phyloP scores from a whole-genome alignment of 2,113 vertebrate genomes.

The Phyllostomus discolor region DNA sequence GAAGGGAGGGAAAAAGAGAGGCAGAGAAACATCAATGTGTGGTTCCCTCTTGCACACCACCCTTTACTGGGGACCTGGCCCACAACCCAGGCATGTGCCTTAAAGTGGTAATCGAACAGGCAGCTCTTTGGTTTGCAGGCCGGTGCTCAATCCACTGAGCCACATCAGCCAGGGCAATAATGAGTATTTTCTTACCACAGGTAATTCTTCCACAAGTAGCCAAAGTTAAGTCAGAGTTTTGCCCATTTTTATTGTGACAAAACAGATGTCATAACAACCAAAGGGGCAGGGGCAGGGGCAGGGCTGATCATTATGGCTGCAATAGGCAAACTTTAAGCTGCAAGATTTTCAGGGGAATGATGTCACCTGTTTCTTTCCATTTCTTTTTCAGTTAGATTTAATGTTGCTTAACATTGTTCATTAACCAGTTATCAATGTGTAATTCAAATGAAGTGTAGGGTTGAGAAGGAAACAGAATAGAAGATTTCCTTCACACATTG shows the following conservation, averaged over 20 bases:
- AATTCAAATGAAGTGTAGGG: neutral
- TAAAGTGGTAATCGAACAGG: no score
- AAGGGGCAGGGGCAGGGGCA: neutral
- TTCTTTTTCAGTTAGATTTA: neutral
- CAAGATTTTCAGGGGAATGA: neutral
- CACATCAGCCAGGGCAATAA: neutral
- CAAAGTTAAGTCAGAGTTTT: neutral
- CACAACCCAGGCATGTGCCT: no score
- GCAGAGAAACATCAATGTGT: no score
- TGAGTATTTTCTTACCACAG: neutral
- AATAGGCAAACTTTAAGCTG: neutral
- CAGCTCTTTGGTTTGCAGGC: no score
- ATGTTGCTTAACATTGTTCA: neutral
- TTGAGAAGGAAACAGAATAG: neutral
- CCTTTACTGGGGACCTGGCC: no score
- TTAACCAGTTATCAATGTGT: neutral
- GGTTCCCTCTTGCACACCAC: no score
- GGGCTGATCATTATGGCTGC: neutral
- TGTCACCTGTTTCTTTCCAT: neutral
- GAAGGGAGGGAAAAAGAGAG: no score
- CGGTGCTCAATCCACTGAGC: no score
- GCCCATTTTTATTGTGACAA: neutral
- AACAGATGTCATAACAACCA: neutral
- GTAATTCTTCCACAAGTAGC: neutral
- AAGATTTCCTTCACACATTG: neutral